Evolutionary conservation across 2,888 invertebrate species (phyloP).

Genomic region (Ophion ventricosus): DNA sequence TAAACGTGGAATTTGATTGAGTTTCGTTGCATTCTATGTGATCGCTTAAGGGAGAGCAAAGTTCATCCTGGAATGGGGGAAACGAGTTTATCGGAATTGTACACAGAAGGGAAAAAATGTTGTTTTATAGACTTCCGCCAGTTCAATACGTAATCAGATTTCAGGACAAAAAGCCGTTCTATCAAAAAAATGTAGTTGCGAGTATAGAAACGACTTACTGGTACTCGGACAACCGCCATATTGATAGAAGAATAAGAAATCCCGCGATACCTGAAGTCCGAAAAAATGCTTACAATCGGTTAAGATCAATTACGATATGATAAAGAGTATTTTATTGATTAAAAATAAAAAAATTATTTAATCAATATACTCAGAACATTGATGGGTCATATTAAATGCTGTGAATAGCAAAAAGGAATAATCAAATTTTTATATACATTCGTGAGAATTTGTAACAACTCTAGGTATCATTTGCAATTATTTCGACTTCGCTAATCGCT

Average conservation of each 20-base stretch:
- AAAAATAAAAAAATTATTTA: no score
- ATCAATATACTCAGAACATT: no score
- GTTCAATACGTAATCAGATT: not conserved
- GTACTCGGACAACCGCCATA: not conserved
- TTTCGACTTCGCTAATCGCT: no score
- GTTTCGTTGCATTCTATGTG: slow-evolving; percentile 40
- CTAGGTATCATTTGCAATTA: no score
- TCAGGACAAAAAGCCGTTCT: not conserved
- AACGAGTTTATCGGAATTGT: slow-evolving; percentile 32
- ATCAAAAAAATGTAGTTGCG: not conserved
- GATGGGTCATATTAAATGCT: no score
- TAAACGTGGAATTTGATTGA: slow-evolving; percentile 45
- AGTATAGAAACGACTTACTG: not conserved
- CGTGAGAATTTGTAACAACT: no score
- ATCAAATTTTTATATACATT: no score
- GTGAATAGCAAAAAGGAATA: no score
- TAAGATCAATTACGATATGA: no score
- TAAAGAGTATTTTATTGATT: no score
- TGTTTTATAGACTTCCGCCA: slow-evolving; percentile 14
- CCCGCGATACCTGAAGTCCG: no score
- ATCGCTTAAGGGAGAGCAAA: slow-evolving; percentile 27
- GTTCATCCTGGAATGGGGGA: slow-evolving; percentile 23
- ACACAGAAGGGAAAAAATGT: slow-evolving; percentile 37
- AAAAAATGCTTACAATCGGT: no score
- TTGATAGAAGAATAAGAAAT: not conserved